These are phyloP conservation scores for Heliocidaris tuberculata DNA, from an alignment of 35 echinoderm and acorn worm species.

Conservation along the genomic window DNA sequence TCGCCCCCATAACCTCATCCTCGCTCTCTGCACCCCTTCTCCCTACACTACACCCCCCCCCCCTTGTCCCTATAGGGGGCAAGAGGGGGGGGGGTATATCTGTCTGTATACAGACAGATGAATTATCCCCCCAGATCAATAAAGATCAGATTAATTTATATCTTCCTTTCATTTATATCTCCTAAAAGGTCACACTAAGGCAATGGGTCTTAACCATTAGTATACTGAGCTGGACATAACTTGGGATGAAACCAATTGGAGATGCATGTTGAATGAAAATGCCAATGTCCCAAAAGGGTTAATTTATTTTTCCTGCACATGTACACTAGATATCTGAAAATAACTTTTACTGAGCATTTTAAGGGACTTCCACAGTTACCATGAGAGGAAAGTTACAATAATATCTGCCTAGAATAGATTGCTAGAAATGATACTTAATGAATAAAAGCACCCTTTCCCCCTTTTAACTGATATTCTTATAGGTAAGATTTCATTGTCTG, in stretches of 20 bases:
- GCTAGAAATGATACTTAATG: too few relatives aligned
- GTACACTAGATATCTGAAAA: background rate
- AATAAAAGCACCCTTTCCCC: too few relatives aligned
- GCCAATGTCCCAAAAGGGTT: background rate
- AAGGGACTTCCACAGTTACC: background rate
- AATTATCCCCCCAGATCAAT: background rate
- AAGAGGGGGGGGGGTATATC: too few relatives aligned
- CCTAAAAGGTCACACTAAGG: background rate
- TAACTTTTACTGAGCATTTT: background rate
- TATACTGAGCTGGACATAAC: background rate
- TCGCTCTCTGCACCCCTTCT: background rate
- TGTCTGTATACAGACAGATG: background rate
- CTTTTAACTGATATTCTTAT: too few relatives aligned
- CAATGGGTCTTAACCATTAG: background rate
- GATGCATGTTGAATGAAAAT: background rate
- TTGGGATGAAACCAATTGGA: background rate
- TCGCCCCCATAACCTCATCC: background rate
- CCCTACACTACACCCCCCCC: too few relatives aligned
- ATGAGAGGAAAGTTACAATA: background rate
- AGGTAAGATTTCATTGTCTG: too few relatives aligned
- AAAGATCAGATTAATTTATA: background rate
- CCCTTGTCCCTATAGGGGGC: too few relatives aligned
- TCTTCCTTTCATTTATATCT: background rate
- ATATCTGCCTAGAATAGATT: background rate
- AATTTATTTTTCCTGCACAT: background rate